Conservation (phyloP, 2,113 vertebrate species). For the Cryptotis parvus region DNA sequence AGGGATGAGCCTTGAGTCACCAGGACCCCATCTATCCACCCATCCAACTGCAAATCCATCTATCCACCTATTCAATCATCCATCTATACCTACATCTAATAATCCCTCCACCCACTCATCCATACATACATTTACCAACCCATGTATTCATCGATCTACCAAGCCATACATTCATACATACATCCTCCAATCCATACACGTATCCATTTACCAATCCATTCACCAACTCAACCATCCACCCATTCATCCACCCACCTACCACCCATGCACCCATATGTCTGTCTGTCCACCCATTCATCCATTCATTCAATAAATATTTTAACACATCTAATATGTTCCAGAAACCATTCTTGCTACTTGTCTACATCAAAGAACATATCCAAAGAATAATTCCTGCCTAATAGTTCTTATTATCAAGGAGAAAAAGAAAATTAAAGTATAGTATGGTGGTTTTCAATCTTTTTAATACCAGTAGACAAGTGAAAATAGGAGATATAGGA, state of each 20-base stretch:
- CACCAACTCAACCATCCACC: too few species aligned
- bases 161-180: not conserved
- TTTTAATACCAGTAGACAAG: too few species aligned
- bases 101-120: not conserved
- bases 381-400: not conserved
- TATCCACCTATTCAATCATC: not conserved
- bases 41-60: not conserved
- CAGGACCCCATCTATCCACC: not conserved
- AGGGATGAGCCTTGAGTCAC: not conserved
- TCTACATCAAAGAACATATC: conserved; percentile 16
- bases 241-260: too few species aligned
- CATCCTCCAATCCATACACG: too few species aligned
- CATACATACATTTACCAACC: too few species aligned
- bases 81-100: too few species aligned
- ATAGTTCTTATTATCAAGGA: not conserved
- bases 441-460: too few species aligned
- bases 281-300: too few species aligned
- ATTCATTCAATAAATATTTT: not conserved
- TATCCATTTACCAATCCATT: too few species aligned
- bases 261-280: too few species aligned
- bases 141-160: not conserved
- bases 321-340: not conserved
- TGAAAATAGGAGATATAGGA: not conserved
- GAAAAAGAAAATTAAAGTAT: not conserved
- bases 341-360: not conserved